Evolutionary conservation across 2,113 vertebrate species (phyloP), one percentile per base, ranked within the genome.

Genomic region (Sprattus sprattus): DNA sequence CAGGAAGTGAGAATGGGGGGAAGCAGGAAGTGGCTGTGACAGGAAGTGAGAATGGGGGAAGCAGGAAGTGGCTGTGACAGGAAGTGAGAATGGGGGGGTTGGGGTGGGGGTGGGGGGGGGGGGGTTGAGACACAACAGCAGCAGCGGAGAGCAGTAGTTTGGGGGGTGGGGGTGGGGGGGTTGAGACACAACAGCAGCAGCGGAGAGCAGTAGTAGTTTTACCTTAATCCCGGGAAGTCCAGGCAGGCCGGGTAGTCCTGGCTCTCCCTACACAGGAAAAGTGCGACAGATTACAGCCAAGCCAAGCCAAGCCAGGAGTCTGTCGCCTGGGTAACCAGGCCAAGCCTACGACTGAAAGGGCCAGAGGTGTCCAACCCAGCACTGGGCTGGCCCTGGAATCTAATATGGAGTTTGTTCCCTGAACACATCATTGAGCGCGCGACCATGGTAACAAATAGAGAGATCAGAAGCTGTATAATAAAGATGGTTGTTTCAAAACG

Each of bases 141-240:
- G 81, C 11, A 82, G 67, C 49, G 22, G 25, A 75, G 18, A 49
- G 89, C 82, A 88, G 86, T 88, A n/a, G n/a, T n/a, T 1, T n/a
- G n/a, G 10, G 25, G 64, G 64, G 10, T 71, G 64, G 4, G 8
- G 64, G 3, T 18, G 32, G 11, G 32, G 75, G 84, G 46, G 78
- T 86, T 86, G 81, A 93, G 91, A 94, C 86, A 86, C 84, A 67
- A 54, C 91, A 94, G 92, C 86, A 28, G 81, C 11, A 82, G 67
- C 49, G 22, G 25, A 75, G 18, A 49, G 89, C 82, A 88, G 86
- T 88, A 88, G 86, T 88, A 60, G 15, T 98, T 39, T 39, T 99
- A 99, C 98, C 98, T 99, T 99, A 96, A 99, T 99, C 92, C 98
- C 98, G 92, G 98, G 98, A 91, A 99, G 97, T 97, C 98, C 98